Base-by-base conservation (phyloP, 2,888 invertebrate genomes). In the Scaptodrosophila latifasciaeformis region DNA sequence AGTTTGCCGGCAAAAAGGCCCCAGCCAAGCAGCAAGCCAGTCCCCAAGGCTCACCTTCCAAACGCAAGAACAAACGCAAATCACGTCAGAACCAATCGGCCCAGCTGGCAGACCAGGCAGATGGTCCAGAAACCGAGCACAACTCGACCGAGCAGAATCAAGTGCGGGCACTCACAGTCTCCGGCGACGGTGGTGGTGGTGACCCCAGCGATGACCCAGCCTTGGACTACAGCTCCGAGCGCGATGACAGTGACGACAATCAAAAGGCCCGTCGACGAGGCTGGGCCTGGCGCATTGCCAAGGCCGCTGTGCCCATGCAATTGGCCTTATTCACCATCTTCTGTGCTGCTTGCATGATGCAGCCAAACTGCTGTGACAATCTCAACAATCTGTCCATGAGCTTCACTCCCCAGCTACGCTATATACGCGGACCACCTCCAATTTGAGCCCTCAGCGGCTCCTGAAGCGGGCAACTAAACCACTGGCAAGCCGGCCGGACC, bases 341-440 rank as follows among this genome's bases (percentile, higher is more conserved):
- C 67, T 92, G 91, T 77, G 89, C 92, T 49, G 91, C 91, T 45
- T 92, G 91, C 74, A 87, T 92, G 29, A 87, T 92, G 79, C 92
- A 92, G 77, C 92, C 92, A 1, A 90, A 91, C 47, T 93, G 93
- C 84, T 93, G 93, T 86, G 92, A 93, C 85, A 89, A 90, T 62
- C 88, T 92, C 74, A 92, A 93, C 85, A 92, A 91, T 78, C 89
- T 92, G 69, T 90, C 90, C 59, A 88, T 92, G 84, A 92, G 91
- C 44, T 87, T 93, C 48, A 90, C 91, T 55, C 93, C 93, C 12
- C 92, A 93, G 81, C 87, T 94, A 67, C 90, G 91, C 65, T 93
- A 93, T 80, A 89, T 92, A 49, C 90, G 91, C 61, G 93, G 93
- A 58, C 92, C 93, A 34, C 93, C 93, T 59, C 93, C 93, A 15